phyloP scores from a whole-genome alignment of 2,113 vertebrate species.

The Crotalus tigris region DNA sequence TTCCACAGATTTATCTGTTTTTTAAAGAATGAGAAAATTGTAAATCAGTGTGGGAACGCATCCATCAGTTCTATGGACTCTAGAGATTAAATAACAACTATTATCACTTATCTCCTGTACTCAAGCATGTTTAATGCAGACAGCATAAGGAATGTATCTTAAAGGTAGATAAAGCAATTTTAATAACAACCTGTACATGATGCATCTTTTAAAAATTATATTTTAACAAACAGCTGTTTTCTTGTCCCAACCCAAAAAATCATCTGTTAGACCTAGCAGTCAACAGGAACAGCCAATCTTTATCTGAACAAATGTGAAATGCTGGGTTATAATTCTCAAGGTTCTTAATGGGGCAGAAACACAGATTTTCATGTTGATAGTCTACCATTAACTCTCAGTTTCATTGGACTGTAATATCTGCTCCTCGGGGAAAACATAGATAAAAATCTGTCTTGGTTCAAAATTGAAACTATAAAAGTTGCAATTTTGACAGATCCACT shows the following conservation, averaged over 20 bases:
- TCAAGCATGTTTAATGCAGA: slow-evolving; percentile 19
- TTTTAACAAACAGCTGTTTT: slow-evolving; percentile 22
- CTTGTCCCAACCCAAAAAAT: slow-evolving; percentile 27
- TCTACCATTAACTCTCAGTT: slow-evolving; percentile 42
- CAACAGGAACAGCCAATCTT: slow-evolving; percentile 51
- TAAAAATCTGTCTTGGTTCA: background rate
- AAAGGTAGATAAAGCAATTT: slow-evolving; percentile 11
- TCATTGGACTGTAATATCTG: slow-evolving; percentile 22
- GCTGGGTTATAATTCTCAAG: slow-evolving; percentile 43
- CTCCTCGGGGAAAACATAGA: background rate
- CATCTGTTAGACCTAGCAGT: slow-evolving; percentile 43
- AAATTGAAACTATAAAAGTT: background rate
- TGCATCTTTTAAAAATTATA: slow-evolving; percentile 7
- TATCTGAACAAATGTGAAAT: slow-evolving; percentile 39
- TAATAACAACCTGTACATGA: slow-evolving; percentile 30
- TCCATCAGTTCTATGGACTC: slow-evolving; percentile 32
- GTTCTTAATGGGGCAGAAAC: slow-evolving; percentile 50
- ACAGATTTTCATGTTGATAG: slow-evolving; percentile 32
- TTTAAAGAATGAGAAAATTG: slow-evolving; percentile 36
- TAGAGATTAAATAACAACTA: slow-evolving; percentile 39
- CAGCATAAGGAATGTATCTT: background rate
- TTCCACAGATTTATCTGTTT: slow-evolving; percentile 28
- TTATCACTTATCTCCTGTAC: slow-evolving; percentile 29
- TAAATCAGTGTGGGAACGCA: slow-evolving; percentile 32
- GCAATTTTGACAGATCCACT: background rate